Conservation (phyloP, 2,113 vertebrate species). For the Calyptommatus sinebrachiatus region DNA sequence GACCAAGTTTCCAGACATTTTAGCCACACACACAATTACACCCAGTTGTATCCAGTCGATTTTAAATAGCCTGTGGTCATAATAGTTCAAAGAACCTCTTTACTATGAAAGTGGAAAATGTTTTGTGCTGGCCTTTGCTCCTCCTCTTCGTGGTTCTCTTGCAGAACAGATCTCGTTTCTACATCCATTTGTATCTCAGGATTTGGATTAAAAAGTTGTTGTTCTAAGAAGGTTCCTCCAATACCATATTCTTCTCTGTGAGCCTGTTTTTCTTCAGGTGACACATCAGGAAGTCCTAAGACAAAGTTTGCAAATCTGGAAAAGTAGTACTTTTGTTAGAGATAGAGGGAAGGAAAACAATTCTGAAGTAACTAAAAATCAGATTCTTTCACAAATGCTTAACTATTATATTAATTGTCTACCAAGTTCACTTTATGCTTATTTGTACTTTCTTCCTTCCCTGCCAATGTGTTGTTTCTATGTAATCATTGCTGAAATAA, state of each 20-base stretch:
- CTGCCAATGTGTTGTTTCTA: too few relatives aligned
- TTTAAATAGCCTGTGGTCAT: background rate
- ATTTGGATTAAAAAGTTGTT: conserved; percentile 66
- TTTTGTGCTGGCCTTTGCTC: conserved; percentile 6
- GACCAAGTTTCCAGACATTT: background rate
- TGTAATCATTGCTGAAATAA: too few relatives aligned
- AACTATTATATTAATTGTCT: background rate
- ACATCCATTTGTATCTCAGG: conserved; percentile 16
- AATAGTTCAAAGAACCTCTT: conserved; percentile 50
- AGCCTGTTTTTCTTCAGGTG: conserved; percentile 62
- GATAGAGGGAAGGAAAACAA: too few relatives aligned
- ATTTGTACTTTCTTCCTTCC: background rate
- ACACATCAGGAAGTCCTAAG: conserved; percentile 71
- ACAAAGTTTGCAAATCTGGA: conserved; percentile 81
- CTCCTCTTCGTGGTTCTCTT: conserved; percentile 28
- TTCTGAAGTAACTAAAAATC: too few relatives aligned
- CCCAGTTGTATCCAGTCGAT: background rate
- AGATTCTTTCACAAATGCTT: background rate
- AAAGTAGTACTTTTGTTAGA: background rate
- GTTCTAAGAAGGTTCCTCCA: conserved; percentile 72
- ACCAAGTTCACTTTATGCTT: background rate
- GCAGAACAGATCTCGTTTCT: background rate
- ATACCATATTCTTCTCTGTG: conserved; percentile 73
- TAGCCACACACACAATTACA: background rate
- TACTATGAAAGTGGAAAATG: conserved; percentile 28